Conservation (phyloP, 2,797 vertebrate genomes). For the Sebastes baramenuke region DNA sequence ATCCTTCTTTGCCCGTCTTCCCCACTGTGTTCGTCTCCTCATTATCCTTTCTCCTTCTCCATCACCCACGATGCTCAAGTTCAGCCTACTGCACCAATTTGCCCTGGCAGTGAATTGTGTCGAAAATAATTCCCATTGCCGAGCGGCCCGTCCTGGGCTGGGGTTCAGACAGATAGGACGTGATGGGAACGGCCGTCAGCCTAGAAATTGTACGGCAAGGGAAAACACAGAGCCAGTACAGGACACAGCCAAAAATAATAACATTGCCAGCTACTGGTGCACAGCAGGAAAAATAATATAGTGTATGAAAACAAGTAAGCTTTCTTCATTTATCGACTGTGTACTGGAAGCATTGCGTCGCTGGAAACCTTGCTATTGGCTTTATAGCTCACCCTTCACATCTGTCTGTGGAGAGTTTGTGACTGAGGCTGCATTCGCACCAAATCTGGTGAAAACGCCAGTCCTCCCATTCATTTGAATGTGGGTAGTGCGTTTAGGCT, state of each 20-base stretch:
- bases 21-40: slow-evolving; percentile 36
- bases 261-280: not conserved
- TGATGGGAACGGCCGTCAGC: slow-evolving; percentile 45
- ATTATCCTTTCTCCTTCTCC: slow-evolving; percentile 55
- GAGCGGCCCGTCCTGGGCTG: slow-evolving; percentile 30
- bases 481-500: not conserved
- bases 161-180: slow-evolving; percentile 54
- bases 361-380: not conserved
- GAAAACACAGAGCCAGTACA: not conserved
- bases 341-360: not conserved
- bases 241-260: not conserved
- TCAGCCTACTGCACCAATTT: slow-evolving; percentile 64
- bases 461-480: too few relatives aligned
- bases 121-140: slow-evolving; percentile 57
- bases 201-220: slow-evolving; percentile 3
- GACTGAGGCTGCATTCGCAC: not conserved
- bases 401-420: not conserved
- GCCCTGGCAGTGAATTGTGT: slow-evolving; percentile 60
- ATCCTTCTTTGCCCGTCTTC: slow-evolving; percentile 7
- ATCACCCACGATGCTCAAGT: slow-evolving; percentile 51
- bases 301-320: not conserved
- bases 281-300: not conserved
- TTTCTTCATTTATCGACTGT: not conserved
- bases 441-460: not conserved
- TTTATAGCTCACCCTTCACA: too few relatives aligned